Evolutionary conservation across 2,113 vertebrate genomes (phyloP).

Genomic region (Erinaceus europaeus): DNA sequence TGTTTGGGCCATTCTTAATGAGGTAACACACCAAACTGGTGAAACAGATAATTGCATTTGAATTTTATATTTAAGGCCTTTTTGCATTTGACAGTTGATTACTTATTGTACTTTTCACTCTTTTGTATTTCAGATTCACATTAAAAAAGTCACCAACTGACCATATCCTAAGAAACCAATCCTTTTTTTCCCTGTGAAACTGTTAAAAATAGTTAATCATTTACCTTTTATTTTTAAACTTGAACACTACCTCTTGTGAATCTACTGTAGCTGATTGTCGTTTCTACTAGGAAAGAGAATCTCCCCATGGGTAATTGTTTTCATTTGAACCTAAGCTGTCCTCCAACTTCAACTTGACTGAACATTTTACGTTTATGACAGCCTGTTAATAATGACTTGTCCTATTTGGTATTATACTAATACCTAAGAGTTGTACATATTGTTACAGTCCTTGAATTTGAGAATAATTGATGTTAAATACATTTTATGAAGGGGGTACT

Average conservation of each 20-base stretch:
- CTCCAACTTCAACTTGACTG: slow-evolving; percentile 79
- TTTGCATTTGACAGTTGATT: slow-evolving; percentile 16
- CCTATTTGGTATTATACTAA: slow-evolving; percentile 83
- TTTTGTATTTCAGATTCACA: slow-evolving; percentile 92
- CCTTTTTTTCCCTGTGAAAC: slow-evolving; percentile 63
- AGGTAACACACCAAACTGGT: slow-evolving; percentile 82
- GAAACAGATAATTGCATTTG: background rate
- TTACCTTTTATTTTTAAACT: slow-evolving; percentile 74
- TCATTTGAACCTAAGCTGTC: slow-evolving; percentile 68
- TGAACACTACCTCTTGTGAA: slow-evolving; percentile 90
- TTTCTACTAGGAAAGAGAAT: slow-evolving; percentile 78
- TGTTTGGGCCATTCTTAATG: slow-evolving; percentile 97
- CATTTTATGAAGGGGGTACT: slow-evolving; percentile 88
- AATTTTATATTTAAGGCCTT: background rate
- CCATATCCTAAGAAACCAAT: slow-evolving; percentile 59
- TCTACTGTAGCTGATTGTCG: slow-evolving; percentile 90
- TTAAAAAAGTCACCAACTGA: slow-evolving; percentile 94
- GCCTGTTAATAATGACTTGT: slow-evolving; percentile 75
- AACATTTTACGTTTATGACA: slow-evolving; percentile 71
- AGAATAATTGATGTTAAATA: slow-evolving; percentile 82
- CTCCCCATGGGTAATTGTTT: slow-evolving; percentile 62
- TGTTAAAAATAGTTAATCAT: slow-evolving; percentile 79
- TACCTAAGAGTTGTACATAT: slow-evolving; percentile 84
- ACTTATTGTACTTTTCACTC: slow-evolving; percentile 40
- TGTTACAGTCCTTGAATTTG: slow-evolving; percentile 86